These are phyloP conservation scores for Odontomachus brunneus DNA, from an alignment of 1,140 invertebrate genomes.

Conservation along the genomic window DNA sequence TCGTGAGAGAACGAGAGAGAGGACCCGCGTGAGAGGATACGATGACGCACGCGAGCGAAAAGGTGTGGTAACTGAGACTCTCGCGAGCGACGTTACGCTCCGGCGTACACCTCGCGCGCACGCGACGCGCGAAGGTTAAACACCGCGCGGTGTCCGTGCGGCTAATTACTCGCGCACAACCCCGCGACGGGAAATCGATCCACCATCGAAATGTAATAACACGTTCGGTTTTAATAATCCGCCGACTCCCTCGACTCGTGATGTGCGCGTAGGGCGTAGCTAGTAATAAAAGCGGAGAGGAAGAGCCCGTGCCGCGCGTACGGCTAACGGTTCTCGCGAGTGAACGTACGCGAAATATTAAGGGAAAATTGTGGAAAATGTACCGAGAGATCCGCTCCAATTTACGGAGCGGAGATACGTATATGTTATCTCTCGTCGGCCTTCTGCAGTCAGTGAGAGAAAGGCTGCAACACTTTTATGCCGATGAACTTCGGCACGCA, in stretches of 20 bases:
- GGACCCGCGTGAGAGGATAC: no score
- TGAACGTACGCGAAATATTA: slow-evolving; percentile 42
- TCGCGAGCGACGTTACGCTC: neutral
- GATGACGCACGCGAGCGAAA: neutral
- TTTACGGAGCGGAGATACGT: no score
- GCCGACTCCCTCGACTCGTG: no score
- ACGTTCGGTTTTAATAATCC: slow-evolving; percentile 17
- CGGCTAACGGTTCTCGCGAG: slow-evolving; percentile 52
- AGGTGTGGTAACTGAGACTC: no score
- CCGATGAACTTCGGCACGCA: no score
- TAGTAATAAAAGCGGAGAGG: no score
- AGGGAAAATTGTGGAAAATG: slow-evolving; percentile 43
- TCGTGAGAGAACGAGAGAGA: neutral
- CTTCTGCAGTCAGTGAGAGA: no score
- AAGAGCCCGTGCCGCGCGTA: neutral
- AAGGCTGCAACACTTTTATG: no score
- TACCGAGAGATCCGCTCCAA: neutral
- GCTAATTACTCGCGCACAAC: slow-evolving; percentile 10
- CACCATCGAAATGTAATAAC: slow-evolving; percentile 43
- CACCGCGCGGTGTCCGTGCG: neutral
- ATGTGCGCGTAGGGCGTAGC: no score
- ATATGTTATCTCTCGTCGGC: no score
- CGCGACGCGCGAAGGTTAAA: neutral
- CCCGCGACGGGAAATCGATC: slow-evolving; percentile 6
- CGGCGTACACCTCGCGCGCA: neutral